Evolutionary conservation across 2,113 vertebrate genomes (phyloP).

Genomic region (Chroicocephalus ridibundus): DNA sequence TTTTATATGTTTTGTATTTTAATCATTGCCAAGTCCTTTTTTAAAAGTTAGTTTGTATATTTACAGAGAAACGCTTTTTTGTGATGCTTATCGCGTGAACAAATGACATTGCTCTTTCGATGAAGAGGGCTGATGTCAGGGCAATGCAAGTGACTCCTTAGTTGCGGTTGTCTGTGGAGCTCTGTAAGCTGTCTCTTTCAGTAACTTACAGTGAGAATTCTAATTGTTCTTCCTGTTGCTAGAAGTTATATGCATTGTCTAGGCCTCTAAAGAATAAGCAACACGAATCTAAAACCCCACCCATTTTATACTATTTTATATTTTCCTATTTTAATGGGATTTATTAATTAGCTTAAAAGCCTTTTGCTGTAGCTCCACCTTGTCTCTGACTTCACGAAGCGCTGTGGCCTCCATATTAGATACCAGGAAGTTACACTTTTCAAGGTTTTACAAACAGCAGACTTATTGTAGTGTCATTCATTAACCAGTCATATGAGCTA

Average conservation of each 20-base stretch:
- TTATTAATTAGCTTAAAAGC: neutral
- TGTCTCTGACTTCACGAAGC: neutral
- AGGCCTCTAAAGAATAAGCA: neutral
- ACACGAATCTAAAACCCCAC: neutral
- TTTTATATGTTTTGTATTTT: neutral
- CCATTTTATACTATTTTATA: accelerated
- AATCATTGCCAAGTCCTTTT: neutral
- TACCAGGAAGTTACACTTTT: neutral
- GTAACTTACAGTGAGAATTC: neutral
- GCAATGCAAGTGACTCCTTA: neutral
- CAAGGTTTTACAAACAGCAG: slow-evolving; percentile 5
- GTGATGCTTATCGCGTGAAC: neutral
- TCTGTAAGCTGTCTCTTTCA: neutral
- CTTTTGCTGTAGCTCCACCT: neutral
- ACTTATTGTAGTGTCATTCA: neutral
- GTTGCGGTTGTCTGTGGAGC: neutral
- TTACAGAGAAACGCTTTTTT: neutral
- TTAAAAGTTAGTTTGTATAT: neutral
- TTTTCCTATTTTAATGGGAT: neutral
- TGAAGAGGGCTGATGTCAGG: neutral
- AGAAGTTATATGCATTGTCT: neutral
- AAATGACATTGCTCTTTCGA: neutral
- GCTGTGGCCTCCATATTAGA: neutral
- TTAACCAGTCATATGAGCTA: slow-evolving; percentile 17
- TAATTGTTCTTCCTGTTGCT: neutral